Base-by-base conservation (phyloP, 92 coral and sea anemone species). In the Parazoanthus swiftii region DNA sequence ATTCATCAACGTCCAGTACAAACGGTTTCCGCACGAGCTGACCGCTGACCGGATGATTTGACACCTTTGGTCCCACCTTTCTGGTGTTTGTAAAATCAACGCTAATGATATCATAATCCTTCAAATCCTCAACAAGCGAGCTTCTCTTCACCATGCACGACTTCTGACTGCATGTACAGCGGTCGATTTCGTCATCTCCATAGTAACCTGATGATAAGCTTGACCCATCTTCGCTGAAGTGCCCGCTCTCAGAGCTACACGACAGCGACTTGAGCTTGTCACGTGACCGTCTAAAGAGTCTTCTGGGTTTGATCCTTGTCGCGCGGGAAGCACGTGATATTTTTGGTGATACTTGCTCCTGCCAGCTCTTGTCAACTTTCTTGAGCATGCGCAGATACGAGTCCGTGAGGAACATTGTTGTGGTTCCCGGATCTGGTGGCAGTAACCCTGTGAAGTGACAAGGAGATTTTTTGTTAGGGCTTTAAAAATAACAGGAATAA, bases 101-200 rank as follows among this genome's bases (percentile, higher is more conserved):
- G 58, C 93, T 95, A 14, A 95, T 93, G 76, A 95, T 91, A 85
- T 95, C 98, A 87, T 93, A 95, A 23, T 95, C 98, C 10, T 74
- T 77, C 26, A 84, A 46, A 48, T 84, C 87, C 2, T 88, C 89
- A 25, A 89, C 56, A 66, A 86, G 86, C 11, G 84, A 65, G 81
- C 80, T 91, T 8, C 88, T 79, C 46, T 90, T 90, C 8, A 63
- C 72, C 72, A 80, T 18, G 63, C 89, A 90, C 33, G 81, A 58
- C 23, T 84, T 91, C 76, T 88, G 88, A 6, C 80, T 73, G 81
- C 98, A 95, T 4, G 85, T 77, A 75, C 94, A 92, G 73, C 93
- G 96, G 59, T 93, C 98, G 18, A 95, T 85, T 70, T 95, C 98
- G 36, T 95, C 98, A 74, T 95, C 98, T n/a, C 98, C 98, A 91